phyloP scores from a whole-genome alignment of 2,888 invertebrate species.

The Caenorhabditis sp. region DNA sequence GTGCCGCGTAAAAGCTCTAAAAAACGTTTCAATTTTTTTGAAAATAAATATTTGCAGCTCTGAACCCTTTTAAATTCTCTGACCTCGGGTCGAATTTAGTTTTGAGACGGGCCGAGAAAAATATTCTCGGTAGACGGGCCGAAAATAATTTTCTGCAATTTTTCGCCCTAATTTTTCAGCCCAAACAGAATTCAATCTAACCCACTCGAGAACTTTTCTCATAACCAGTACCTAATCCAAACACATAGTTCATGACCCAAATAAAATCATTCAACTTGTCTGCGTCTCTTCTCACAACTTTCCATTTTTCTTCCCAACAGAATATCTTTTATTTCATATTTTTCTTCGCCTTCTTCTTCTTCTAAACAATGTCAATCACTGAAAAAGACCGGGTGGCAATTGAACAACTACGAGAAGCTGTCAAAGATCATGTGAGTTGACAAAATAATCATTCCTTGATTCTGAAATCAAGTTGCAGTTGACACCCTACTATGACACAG shows the following conservation, averaged over 20 bases:
- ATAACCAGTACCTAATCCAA: neutral
- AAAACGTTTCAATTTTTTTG: no score
- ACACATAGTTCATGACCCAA: constrained; percentile 1
- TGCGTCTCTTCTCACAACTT: neutral
- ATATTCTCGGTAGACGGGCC: no score
- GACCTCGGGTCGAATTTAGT: no score
- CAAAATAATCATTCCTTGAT: neutral
- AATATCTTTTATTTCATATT: neutral
- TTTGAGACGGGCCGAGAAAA: no score
- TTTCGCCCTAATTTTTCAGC: no score
- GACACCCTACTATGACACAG: constrained; percentile 62
- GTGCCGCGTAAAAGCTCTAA: no score
- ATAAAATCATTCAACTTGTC: no score
- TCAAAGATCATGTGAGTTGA: constrained; percentile 52
- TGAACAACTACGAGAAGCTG: constrained; percentile 46
- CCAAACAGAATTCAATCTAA: no score
- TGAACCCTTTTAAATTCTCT: no score
- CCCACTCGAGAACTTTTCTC: no score
- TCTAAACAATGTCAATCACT: constrained; percentile 37
- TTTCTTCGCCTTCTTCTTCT: neutral
- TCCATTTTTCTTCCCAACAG: constrained; percentile 4
- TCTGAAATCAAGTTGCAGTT: constrained; percentile 46
- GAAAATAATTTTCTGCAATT: no score
- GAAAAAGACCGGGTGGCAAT: constrained; percentile 49
- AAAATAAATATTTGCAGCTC: no score